Evolutionary conservation across 2,888 invertebrate species (phyloP).

Genomic region (Chirona hameri): DNA sequence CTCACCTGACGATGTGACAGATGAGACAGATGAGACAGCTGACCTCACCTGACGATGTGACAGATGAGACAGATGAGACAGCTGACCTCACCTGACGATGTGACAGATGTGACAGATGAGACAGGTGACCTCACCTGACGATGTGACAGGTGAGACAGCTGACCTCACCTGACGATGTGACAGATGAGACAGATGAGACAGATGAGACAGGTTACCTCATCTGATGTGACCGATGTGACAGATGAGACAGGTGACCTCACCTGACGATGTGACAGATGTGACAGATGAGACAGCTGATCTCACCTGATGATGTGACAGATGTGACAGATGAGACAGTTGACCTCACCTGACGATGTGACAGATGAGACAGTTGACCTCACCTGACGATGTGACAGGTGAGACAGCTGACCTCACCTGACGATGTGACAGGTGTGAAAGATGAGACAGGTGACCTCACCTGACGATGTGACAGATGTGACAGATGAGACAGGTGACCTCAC

Average conservation of each 20-base stretch:
- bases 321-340: too few species aligned
- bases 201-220: constrained; percentile 41
- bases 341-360: constrained; percentile 71
- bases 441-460: constrained; percentile 49
- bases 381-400: too few species aligned
- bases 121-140: constrained; percentile 56
- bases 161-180: constrained; percentile 68
- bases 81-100: constrained; percentile 63
- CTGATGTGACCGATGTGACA: constrained; percentile 54
- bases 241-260: constrained; percentile 41
- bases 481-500: constrained; percentile 41
- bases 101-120: constrained; percentile 45
- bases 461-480: constrained; percentile 61
- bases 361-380: too few species aligned
- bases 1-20: constrained; percentile 67
- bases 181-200: too few species aligned
- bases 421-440: constrained; percentile 54
- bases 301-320: constrained; percentile 67
- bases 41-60: constrained; percentile 67
- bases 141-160: constrained; percentile 54
- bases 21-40: too few species aligned
- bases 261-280: constrained; percentile 65
- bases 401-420: constrained; percentile 56
- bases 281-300: too few species aligned
- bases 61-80: too few species aligned